Conservation (phyloP, 1,140 invertebrate genomes). For the Bacillus rossius region DNA sequence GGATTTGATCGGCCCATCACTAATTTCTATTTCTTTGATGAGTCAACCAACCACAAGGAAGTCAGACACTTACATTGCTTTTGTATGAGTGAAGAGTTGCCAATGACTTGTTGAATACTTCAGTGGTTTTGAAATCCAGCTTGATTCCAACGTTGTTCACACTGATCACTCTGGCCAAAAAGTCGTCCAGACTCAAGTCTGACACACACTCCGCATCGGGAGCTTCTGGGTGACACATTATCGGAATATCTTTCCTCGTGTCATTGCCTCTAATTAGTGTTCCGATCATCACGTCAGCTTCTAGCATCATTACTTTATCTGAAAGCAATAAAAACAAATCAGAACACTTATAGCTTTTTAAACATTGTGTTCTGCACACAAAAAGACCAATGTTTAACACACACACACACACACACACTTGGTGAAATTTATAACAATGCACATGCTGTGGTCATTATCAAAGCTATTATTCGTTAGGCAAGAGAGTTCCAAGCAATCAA, state of each 20-base stretch:
- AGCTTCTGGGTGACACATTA: constrained; percentile 82
- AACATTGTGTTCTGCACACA: too few relatives aligned
- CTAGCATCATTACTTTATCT: constrained; percentile 73
- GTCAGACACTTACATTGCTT: neutral
- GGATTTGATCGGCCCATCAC: too few relatives aligned
- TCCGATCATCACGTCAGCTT: constrained; percentile 80
- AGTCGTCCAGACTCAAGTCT: constrained; percentile 70
- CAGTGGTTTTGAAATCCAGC: constrained; percentile 80
- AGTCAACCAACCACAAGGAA: too few relatives aligned
- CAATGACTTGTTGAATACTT: constrained; percentile 63
- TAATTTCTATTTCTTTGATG: too few relatives aligned
- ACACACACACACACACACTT: too few relatives aligned
- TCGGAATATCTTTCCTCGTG: constrained; percentile 48
- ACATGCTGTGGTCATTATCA: too few relatives aligned
- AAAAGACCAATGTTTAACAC: too few relatives aligned
- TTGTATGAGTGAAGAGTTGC: constrained; percentile 42
- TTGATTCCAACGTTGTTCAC: constrained; percentile 68
- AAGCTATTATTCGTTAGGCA: too few relatives aligned
- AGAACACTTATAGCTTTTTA: too few relatives aligned
- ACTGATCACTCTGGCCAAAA: constrained; percentile 54
- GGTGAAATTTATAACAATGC: too few relatives aligned
- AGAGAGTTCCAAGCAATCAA: too few relatives aligned
- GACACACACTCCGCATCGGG: constrained; percentile 53
- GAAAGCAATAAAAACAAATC: constrained; percentile 26
- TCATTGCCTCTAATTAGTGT: constrained; percentile 34